Base-by-base conservation (phyloP, 2,113 vertebrate species). In the Amblyornis subalaris region DNA sequence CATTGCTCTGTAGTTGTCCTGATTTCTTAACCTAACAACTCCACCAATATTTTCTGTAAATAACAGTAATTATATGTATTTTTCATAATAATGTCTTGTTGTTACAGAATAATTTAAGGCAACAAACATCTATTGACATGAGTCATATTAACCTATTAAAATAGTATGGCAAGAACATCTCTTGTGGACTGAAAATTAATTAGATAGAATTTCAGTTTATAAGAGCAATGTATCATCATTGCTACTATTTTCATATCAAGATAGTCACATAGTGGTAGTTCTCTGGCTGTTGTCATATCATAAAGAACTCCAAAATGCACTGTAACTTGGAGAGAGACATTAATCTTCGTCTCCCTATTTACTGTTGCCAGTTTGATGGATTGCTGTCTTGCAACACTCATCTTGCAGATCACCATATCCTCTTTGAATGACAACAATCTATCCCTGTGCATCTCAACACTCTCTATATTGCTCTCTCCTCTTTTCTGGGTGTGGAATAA, bases 41-140 rank as follows among this genome's bases (percentile, higher is more conserved):
- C 71, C 85, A 96, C 75, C 84, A 95, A 80, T 93, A 93, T 92
- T 96, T 97, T 84, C 70, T 96, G 95, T 96, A 98, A 97, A 93
- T 85, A 76, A 38, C 61, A 94, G 73, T 91, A 94, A 94, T 97
- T 95, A 69, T 28, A 36, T 24, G 1, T 85, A 92, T 91, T 96
- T 97, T 96, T 97, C 81, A 84, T 20, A 17, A 81, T 86, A 95
- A 66, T 55, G 66, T 74, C 45, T 55, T 95, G 67, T 92, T 94
- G 82, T 90, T 92, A 88, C 47, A 83, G 92, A 94, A 74, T 94
- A 65, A 89, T 92, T 91, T 93, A 95, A 96, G 91, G 88, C 84
- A 97, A 73, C 77, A 95, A 93, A 85, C 83, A 55, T 92, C 85
- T 96, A 95, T 92, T 96, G 47, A 94, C 51, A 86, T 24, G 73